These are phyloP conservation scores for Rattus rattus DNA, from an alignment of 2,113 vertebrate species.

Conservation along the genomic window DNA sequence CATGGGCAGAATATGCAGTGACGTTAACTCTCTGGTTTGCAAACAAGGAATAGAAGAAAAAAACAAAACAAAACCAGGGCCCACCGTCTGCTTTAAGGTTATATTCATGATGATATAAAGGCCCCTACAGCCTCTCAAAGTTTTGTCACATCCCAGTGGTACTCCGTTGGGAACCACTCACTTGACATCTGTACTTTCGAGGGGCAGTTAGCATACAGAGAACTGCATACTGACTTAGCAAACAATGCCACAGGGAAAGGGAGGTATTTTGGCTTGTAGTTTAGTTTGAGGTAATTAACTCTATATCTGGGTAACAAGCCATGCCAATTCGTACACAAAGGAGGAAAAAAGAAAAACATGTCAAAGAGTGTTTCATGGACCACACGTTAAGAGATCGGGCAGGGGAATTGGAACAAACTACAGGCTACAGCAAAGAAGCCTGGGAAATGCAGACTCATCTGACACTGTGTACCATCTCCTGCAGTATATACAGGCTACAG, in stretches of 20 bases:
- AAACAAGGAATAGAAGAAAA: background rate
- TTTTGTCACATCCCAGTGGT: background rate
- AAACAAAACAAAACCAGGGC: background rate
- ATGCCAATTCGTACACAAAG: background rate
- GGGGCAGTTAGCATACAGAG: background rate
- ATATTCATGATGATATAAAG: background rate
- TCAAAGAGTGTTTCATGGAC: background rate
- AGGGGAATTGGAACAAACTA: background rate
- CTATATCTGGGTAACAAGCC: background rate
- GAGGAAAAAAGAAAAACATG: background rate
- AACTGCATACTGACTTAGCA: background rate
- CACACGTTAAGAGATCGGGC: background rate
- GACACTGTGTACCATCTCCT: background rate
- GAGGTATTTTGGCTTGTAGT: background rate
- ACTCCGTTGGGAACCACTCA: background rate
- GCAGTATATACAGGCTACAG: background rate
- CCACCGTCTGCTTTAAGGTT: background rate
- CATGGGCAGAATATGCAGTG: background rate
- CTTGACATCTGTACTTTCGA: background rate
- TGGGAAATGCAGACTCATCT: background rate
- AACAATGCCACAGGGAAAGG: background rate
- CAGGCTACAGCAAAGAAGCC: background rate
- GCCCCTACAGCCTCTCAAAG: background rate
- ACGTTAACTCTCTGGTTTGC: background rate
- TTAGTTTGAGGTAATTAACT: background rate